Base-by-base conservation (phyloP, 2,888 invertebrate genomes). In the Heteromyza rotundicornis region DNA sequence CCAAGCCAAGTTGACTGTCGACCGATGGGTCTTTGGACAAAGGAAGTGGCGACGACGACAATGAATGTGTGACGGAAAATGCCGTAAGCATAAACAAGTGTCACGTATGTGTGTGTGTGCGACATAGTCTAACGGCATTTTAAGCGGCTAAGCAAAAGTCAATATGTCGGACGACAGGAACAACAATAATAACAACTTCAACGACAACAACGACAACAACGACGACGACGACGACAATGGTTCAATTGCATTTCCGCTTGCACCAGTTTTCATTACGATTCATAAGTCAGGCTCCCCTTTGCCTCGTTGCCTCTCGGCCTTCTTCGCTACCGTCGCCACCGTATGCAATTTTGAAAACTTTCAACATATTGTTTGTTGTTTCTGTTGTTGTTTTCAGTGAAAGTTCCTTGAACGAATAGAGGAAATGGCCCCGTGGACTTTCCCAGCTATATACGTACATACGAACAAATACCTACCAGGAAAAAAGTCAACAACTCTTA, bases 171-270 rank as follows among this genome's bases (percentile, higher is more conserved):
- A 27, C 23, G 24, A 52, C n/a, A 20, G 40, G 19, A 17, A 8
- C 19, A 23, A 14, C 40, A 40, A 40, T 10, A 40, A 32, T 32
- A 32, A 32, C 32, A 32, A 67, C 64, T 60, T 59, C 54, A 64
- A 64, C 64, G 60, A 65, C 65, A 62, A 64, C 68, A 73, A 71
- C 68, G 67, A 68, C 65, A 63, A 65, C 67, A 63, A 60, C 66
- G 62, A 56, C 59, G 67, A 66, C 64, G 61, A 57, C 58, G 50
- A 64, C 56, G 52, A 22, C 27, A 27, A 52, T 69, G 72, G 70
- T 76, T 79, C 72, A 76, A 77, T 79, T 79, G 78, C 75, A 79
- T 77, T 80, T 79, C 79, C 80, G 80, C 68, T 79, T 78, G 79
- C 68, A 74, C 80, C 71, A 79, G 71, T 79, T 79, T 76, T 70